These are phyloP conservation scores for Acrossocheilus wenchowensis DNA, from an alignment of 2,797 vertebrate genomes.

Conservation along the genomic window DNA sequence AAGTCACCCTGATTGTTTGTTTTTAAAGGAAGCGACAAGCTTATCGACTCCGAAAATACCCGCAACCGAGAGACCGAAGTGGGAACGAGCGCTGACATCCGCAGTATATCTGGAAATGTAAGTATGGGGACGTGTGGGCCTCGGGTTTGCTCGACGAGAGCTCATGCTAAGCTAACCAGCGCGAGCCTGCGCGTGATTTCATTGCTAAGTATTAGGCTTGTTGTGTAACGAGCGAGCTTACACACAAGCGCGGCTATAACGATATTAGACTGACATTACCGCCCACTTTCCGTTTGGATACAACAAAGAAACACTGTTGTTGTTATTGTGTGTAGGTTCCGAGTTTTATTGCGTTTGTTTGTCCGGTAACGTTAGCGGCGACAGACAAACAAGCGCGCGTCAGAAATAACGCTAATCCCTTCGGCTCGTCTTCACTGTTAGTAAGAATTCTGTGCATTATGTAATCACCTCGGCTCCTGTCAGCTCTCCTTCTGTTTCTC, in stretches of 20 bases:
- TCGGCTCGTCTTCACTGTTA: slow-evolving; percentile 50
- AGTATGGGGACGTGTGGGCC: slow-evolving; percentile 55
- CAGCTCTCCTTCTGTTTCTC: neutral
- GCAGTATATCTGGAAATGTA: slow-evolving; percentile 57
- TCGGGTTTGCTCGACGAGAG: slow-evolving; percentile 39
- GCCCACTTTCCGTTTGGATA: slow-evolving; percentile 9
- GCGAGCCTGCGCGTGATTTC: slow-evolving; percentile 49
- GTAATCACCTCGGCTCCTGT: slow-evolving; percentile 48
- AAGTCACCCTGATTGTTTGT: slow-evolving; percentile 72
- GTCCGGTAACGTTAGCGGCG: neutral
- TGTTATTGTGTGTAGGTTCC: neutral
- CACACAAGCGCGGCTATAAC: slow-evolving; percentile 21
- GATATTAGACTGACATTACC: slow-evolving; percentile 33
- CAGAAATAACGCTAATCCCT: slow-evolving; percentile 54
- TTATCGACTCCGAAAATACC: slow-evolving; percentile 29
- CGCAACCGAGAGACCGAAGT: slow-evolving; percentile 47
- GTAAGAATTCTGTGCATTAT: slow-evolving; percentile 39
- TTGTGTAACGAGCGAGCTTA: slow-evolving; percentile 55
- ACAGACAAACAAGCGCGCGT: slow-evolving; percentile 54
- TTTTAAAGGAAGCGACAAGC: slow-evolving; percentile 46
- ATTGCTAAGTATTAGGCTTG: slow-evolving; percentile 55
- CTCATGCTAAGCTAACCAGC: slow-evolving; percentile 46
- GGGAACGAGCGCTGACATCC: slow-evolving; percentile 46
- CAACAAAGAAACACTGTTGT: slow-evolving; percentile 22
- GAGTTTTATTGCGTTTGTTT: slow-evolving; percentile 41